Percentiles rank a stretch among this genome's conserved stretches.
Conservation (phyloP, 1,140 invertebrate genomes). For the Saxidomus purpurata region DNA sequence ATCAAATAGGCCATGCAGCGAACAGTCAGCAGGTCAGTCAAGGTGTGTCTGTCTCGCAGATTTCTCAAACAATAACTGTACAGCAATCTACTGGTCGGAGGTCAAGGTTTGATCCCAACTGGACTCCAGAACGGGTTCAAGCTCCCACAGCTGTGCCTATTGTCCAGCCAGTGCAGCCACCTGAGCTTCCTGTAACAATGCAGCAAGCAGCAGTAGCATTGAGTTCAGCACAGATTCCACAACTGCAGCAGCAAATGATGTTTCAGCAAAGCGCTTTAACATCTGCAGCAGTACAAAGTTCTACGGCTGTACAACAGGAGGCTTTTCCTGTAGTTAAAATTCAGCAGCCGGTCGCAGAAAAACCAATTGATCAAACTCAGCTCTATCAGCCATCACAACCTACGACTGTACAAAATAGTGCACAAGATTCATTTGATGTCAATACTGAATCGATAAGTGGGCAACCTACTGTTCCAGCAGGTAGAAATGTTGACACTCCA, state of each 20-base stretch:
- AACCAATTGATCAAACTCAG: not conserved
- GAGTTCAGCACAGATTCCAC: not conserved
- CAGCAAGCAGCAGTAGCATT: not conserved
- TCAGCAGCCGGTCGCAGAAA: no score
- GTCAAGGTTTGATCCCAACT: conserved; percentile 57
- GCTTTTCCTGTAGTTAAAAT: not conserved
- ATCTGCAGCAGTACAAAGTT: not conserved
- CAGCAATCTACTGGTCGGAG: conserved; percentile 11
- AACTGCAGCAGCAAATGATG: not conserved
- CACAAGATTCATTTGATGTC: no score
- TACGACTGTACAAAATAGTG: not conserved
- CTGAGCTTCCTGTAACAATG: not conserved
- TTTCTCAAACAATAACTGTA: not conserved
- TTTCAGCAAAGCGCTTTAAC: not conserved
- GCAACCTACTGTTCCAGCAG: no score
- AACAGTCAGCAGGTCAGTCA: not conserved
- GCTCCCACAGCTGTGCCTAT: not conserved
- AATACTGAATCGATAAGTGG: no score
- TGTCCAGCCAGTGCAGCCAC: not conserved
- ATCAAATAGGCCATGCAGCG: not conserved
- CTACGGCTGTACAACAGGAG: not conserved
- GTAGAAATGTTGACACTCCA: no score
- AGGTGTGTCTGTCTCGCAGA: not conserved
- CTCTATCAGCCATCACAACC: not conserved
- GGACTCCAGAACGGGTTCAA: conserved; percentile 6